These are phyloP conservation scores for Nomia melanderi DNA, from an alignment of 1,140 invertebrate genomes.

Conservation along the genomic window DNA sequence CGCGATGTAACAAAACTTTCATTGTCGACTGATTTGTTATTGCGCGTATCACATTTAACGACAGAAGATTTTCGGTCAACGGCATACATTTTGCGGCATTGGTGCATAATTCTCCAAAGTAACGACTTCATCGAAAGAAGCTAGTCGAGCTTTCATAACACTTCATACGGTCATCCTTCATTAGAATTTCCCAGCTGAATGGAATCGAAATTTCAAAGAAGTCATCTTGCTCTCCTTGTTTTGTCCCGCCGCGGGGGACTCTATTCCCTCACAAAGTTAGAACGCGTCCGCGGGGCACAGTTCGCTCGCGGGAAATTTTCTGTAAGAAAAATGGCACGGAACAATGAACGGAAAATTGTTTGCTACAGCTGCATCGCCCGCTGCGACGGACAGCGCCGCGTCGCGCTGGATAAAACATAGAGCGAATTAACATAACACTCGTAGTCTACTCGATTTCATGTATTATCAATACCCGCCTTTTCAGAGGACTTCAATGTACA, in stretches of 20 bases:
- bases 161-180: conserved; percentile 10
- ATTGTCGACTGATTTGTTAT: too few species aligned
- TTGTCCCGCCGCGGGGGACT: neutral
- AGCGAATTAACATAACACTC: neutral
- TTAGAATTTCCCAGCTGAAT: neutral
- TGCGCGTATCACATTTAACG: too few species aligned
- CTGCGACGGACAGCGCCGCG: neutral
- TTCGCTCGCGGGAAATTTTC: neutral
- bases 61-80: too few species aligned
- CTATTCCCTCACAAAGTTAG: neutral
- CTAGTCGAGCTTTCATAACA: neutral
- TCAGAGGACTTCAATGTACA: too few species aligned
- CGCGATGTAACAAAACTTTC: too few species aligned
- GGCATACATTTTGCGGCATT: too few species aligned
- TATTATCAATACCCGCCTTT: neutral
- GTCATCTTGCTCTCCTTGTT: conserved; percentile 6
- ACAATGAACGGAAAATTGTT: conserved; percentile 27
- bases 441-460: neutral
- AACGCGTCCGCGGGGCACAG: too few species aligned
- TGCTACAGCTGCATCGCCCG: too few species aligned
- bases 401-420: neutral
- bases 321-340: conserved; percentile 16
- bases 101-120: too few species aligned
- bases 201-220: conserved; percentile 24
- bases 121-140: too few species aligned